Base-by-base conservation (phyloP, 2,888 invertebrate genomes). In the Thalpophila matura region DNA sequence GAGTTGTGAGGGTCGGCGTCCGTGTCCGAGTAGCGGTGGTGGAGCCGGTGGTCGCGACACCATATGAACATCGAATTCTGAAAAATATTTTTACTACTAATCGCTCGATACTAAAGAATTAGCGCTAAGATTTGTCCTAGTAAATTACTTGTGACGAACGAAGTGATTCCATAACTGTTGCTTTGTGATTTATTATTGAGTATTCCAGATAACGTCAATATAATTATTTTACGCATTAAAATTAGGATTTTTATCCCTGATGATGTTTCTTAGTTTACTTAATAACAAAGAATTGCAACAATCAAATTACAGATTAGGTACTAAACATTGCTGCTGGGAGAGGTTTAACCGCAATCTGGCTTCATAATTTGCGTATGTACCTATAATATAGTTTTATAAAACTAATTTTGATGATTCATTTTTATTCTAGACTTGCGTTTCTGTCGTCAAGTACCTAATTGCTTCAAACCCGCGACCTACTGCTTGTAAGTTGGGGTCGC, bases 1-100 rank as follows among this genome's bases (percentile, higher is more conserved):
- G 97, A 96, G 85, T 98, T 98, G 89, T 98, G 98, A 0, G 98
- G 98, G 86, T 98, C 98, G 0, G 96, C 97, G 77, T 97, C 96
- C 0, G 95, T 95, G 77, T 95, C 95, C 0, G 95, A 92, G 77
- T 96, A 98, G 82, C 97, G 97, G 89, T 98, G 98, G 82, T 98
- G 98, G 64, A 97, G 96, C 9, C 97, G 95, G 86, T 98, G 98
- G 84, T 98, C 97, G 37, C 97, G 94, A 14, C 96, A 96, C 98
- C 98, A 98, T 59, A 96, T 96, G 84, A 96, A 97, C 79, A 97
- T 89, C 54, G 96, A 96, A 77, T 97, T 97, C 97, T 97, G 27
- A 18, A 62, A 74, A 59, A 40, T 16, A 9, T 5, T 1, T 20
- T 3, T 24, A 24, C 24, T 5, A 24, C 5, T 24, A n/a, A n/a